A percentile compares a stretch with the other conserved stretches of the same genome.
Conservation (phyloP, 1,140 invertebrate genomes). For the Psilanteris sp. region DNA sequence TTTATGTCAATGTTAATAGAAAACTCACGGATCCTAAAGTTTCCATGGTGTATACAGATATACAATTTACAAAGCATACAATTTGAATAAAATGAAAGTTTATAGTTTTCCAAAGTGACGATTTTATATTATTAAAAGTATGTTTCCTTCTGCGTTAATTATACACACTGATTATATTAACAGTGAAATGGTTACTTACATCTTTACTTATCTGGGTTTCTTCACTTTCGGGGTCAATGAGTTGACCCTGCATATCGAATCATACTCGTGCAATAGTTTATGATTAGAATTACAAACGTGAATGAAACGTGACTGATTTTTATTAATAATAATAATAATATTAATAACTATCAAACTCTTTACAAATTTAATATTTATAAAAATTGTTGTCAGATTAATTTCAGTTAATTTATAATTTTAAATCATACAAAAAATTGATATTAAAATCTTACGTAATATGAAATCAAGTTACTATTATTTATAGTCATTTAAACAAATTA, state of each 20-base stretch:
- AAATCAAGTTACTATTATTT: too few species aligned
- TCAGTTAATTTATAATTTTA: too few species aligned
- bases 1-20: too few species aligned
- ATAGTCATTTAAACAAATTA: too few species aligned
- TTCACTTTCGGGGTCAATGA: slow-evolving; percentile 73
- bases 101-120: too few species aligned
- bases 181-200: slow-evolving; percentile 73
- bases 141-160: slow-evolving; percentile 45
- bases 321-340: too few species aligned
- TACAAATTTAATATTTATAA: too few species aligned
- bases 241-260: slow-evolving; percentile 76
- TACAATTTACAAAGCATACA: slow-evolving; percentile 15
- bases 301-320: slow-evolving; percentile 75
- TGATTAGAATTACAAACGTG: slow-evolving; percentile 73
- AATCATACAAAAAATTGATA: too few species aligned
- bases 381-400: too few species aligned
- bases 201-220: slow-evolving; percentile 74
- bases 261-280: slow-evolving; percentile 64
- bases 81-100: slow-evolving; percentile 5
- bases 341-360: too few species aligned
- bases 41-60: slow-evolving; percentile 65
- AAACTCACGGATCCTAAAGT: slow-evolving; percentile 72
- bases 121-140: slow-evolving; percentile 20
- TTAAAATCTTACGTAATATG: too few species aligned
- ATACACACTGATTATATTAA: slow-evolving; percentile 61